Evolutionary conservation across 2,113 vertebrate species (phyloP), one percentile per base, ranked within the genome.

Genomic region (Phalacrocorax pelagicus): DNA sequence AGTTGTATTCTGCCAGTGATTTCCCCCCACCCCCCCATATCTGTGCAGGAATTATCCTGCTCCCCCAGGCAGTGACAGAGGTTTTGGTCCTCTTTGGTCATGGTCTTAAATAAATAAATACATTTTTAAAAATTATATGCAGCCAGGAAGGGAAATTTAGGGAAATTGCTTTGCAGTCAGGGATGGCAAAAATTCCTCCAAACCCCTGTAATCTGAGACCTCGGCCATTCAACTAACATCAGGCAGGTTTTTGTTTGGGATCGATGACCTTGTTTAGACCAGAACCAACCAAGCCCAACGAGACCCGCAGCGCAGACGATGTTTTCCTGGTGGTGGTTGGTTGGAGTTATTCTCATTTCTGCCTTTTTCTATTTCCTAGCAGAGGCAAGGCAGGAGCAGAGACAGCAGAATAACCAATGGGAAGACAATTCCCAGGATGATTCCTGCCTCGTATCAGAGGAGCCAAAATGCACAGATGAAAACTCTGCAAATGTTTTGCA

Each of bases 391-490:
- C 34, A 91, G 44, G 23, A 67, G 47, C 27, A 30, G 81, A 87
- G 67, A 54, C 21, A 62, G 84, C 90, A 82, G 92, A 94, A 96
- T 38, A 96, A 93, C 90, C 81, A 79, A 40, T 0, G 40, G 71
- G 92, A 96, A 94, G 96, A 90, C 81, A 96, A 97, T 94, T 95
- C 96, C 87, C 94, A 85, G 86, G 95, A 61, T 4, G 32, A 83
- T 94, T 94, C 83, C 96, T 96, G 88, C 88, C 88, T 95, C 12
- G 4, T 88, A 92, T 86, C 86, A 83, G 86, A 92, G 84, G 80
- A 95, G 80, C 88, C 83, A 92, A 88, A 93, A 70, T 0, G 9
- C 3, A 1, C 80, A 90, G 96, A 94, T 90, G 90, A 94, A 93
- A 95, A 94, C 93, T 90, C 94, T 59, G 88, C 87, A 89, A 89